phyloP scores from a whole-genome alignment of 2,113 vertebrate genomes.

The Neolamprologus brichardi region DNA sequence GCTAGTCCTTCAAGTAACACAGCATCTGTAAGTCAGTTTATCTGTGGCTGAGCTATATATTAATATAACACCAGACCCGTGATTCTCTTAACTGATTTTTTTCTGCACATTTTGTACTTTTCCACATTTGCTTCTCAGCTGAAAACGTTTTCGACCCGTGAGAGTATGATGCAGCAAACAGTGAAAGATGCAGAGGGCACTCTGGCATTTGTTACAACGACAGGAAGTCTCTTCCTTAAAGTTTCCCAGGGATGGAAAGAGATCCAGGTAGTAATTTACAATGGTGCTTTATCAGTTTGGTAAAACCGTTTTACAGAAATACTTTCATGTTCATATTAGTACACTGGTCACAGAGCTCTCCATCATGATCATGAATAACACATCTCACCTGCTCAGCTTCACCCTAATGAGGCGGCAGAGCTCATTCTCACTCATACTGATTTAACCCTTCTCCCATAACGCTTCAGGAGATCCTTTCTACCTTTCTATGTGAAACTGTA shows the following conservation, averaged over 20 bases:
- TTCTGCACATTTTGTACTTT: neutral
- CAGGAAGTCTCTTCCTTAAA: slow-evolving; percentile 83
- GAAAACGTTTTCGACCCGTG: slow-evolving; percentile 71
- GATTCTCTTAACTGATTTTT: neutral
- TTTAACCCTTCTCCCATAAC: neutral
- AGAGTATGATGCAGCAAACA: slow-evolving; percentile 79
- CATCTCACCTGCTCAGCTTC: neutral
- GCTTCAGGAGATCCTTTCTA: neutral
- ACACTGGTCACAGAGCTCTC: neutral
- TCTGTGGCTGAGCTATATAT: fast-evolving
- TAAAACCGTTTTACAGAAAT: fast-evolving
- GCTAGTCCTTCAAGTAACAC: slow-evolving; percentile 27
- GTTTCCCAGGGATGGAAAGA: slow-evolving; percentile 90
- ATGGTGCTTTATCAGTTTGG: neutral
- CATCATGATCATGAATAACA: neutral
- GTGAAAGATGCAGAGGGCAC: slow-evolving; percentile 79
- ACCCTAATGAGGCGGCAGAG: neutral
- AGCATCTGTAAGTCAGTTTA: slow-evolving; percentile 72
- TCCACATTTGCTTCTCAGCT: slow-evolving; percentile 51
- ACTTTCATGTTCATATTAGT: neutral
- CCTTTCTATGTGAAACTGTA: neutral
- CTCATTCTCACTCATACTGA: neutral
- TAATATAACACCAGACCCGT: neutral
- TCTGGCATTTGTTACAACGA: slow-evolving; percentile 75
- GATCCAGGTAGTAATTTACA: slow-evolving; percentile 75